A percentile compares a stretch with the other conserved stretches of the same genome.
Conservation (phyloP, 2,797 vertebrate genomes). For the Pipistrellus nathusii region DNA sequence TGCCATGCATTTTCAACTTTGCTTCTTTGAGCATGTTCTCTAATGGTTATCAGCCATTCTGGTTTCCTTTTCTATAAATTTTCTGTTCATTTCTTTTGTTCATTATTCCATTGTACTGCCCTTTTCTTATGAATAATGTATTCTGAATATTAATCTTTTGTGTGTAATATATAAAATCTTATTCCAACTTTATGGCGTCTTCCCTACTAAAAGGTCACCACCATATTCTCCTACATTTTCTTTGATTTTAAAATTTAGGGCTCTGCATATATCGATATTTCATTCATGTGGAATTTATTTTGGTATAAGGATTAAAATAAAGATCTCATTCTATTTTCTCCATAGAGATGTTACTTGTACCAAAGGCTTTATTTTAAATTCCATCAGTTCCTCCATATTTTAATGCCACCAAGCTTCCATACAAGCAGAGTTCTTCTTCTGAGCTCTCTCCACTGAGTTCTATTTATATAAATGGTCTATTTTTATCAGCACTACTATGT, state of each 20-base stretch:
- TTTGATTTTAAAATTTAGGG: not conserved
- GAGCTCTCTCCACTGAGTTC: not conserved
- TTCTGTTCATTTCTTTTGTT: slow-evolving; percentile 46
- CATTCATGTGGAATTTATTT: slow-evolving; percentile 23
- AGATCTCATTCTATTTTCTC: slow-evolving; percentile 31
- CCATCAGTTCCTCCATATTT: not conserved
- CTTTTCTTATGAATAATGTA: slow-evolving; percentile 25
- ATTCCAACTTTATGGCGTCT: slow-evolving; percentile 38
- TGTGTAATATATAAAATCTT: not conserved
- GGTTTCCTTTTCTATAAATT: not conserved
- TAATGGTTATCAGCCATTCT: not conserved
- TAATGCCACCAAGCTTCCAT: not conserved
- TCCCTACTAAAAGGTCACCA: not conserved
- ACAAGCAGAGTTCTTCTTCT: not conserved
- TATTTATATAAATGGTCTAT: not conserved
- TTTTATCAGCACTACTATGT: not conserved
- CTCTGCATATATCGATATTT: slow-evolving; percentile 1
- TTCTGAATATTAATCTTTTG: not conserved
- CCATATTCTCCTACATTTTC: not conserved
- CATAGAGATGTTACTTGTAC: slow-evolving; percentile 6
- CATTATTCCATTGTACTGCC: not conserved
- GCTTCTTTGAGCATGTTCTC: not conserved
- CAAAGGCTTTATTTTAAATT: slow-evolving; percentile 58
- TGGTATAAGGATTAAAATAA: not conserved
- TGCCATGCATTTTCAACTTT: not conserved